Evolutionary conservation across 2,113 vertebrate genomes (phyloP).

Genomic region (Peromyscus polionotus): DNA sequence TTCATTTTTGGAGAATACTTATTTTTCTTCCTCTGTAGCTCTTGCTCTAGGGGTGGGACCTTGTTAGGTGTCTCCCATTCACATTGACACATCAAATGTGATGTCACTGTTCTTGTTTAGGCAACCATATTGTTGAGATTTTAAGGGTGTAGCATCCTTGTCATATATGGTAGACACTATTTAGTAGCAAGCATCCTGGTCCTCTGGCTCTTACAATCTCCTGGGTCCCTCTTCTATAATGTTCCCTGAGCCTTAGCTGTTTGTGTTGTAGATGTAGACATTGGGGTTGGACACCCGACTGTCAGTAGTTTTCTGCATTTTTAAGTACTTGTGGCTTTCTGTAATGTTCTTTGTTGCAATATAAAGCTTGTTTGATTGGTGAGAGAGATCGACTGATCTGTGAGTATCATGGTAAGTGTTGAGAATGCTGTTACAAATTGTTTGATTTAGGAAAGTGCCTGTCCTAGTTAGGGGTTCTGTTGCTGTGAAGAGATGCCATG

Average conservation of each 20-base stretch:
- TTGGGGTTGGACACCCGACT: accelerated
- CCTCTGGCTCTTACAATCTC: background rate
- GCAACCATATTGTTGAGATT: background rate
- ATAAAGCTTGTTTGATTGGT: background rate
- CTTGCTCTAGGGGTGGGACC: background rate
- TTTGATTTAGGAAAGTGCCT: background rate
- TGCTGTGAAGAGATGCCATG: background rate
- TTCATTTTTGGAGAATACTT: background rate
- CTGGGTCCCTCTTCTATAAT: background rate
- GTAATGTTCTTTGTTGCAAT: background rate
- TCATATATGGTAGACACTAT: background rate
- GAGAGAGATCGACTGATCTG: background rate
- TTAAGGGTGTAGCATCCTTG: background rate
- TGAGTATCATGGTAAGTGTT: background rate
- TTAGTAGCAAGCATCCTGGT: background rate
- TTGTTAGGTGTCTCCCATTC: background rate
- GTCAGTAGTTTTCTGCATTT: background rate
- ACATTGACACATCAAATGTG: background rate
- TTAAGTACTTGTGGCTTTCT: background rate
- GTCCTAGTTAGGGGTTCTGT: background rate
- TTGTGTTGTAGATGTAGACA: background rate
- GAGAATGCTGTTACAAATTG: background rate
- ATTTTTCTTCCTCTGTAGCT: background rate
- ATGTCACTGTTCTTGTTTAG: background rate
- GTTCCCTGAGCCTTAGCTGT: background rate